phyloP scores from a whole-genome alignment of 1,140 invertebrate species.

The Bombus turneri region DNA sequence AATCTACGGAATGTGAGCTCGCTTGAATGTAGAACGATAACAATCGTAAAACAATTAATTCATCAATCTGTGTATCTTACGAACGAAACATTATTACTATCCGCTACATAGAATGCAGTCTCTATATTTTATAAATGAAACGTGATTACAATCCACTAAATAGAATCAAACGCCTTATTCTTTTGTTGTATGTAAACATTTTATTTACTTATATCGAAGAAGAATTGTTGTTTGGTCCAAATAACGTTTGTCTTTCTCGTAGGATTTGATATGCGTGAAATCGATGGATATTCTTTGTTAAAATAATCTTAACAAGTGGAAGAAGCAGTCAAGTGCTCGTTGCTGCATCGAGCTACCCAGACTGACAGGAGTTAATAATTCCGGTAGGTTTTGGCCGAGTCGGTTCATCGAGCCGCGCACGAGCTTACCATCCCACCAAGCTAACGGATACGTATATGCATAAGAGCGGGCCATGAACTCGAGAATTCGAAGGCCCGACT shows the following conservation, averaged over 20 bases:
- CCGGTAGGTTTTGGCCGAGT: constrained; percentile 44
- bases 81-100: background rate
- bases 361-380: constrained; percentile 57
- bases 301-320: constrained; percentile 6
- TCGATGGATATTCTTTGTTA: background rate
- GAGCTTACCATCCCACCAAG: constrained; percentile 31
- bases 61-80: background rate
- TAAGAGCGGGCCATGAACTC: constrained; percentile 39
- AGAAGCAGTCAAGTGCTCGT: constrained; percentile 41
- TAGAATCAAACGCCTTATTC: background rate
- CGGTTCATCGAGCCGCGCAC: constrained; percentile 53
- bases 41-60: background rate
- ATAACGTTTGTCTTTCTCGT: background rate
- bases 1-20: background rate
- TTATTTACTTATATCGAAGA: background rate
- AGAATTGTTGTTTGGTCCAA: background rate
- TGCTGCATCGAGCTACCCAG: constrained; percentile 38
- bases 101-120: no score
- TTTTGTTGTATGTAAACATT: background rate
- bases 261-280: background rate
- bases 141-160: background rate
- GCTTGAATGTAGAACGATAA: background rate
- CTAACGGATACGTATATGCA: constrained; percentile 21
- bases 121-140: background rate
- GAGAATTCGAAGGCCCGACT: constrained; percentile 13